Evolutionary conservation across 2,113 vertebrate genomes (phyloP).

Genomic region (Hystrix brachyura): DNA sequence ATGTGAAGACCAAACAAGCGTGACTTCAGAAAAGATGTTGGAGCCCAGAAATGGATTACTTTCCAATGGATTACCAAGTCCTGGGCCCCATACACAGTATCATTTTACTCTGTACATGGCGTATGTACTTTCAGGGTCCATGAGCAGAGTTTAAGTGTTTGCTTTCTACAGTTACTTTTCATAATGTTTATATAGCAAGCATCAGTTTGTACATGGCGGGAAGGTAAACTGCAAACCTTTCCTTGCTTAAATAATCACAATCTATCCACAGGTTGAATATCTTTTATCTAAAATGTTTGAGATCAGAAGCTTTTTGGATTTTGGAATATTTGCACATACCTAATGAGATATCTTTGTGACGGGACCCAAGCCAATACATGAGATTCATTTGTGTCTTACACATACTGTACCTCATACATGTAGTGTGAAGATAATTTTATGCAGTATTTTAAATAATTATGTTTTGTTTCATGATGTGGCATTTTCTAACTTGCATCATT

Average conservation of each 20-base stretch:
- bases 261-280: not conserved
- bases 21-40: not conserved
- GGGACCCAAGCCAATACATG: too few relatives aligned
- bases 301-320: not conserved
- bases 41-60: not conserved
- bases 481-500: not conserved
- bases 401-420: too few relatives aligned
- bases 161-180: not conserved
- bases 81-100: fast-evolving
- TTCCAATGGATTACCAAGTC: not conserved
- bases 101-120: fast-evolving
- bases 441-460: not conserved
- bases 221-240: not conserved
- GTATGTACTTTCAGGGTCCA: not conserved
- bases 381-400: not conserved
- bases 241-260: not conserved
- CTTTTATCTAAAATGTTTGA: not conserved
- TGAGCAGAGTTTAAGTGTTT: not conserved
- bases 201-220: not conserved
- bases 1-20: not conserved
- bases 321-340: not conserved
- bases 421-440: not conserved
- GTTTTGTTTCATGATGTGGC: not conserved
- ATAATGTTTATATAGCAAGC: not conserved
- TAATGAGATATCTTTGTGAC: not conserved